A percentile compares a stretch with the other conserved stretches of the same genome.
Evolutionary conservation across 2,797 vertebrate species (phyloP).

Genomic region (Macroramphosus scolopax): DNA sequence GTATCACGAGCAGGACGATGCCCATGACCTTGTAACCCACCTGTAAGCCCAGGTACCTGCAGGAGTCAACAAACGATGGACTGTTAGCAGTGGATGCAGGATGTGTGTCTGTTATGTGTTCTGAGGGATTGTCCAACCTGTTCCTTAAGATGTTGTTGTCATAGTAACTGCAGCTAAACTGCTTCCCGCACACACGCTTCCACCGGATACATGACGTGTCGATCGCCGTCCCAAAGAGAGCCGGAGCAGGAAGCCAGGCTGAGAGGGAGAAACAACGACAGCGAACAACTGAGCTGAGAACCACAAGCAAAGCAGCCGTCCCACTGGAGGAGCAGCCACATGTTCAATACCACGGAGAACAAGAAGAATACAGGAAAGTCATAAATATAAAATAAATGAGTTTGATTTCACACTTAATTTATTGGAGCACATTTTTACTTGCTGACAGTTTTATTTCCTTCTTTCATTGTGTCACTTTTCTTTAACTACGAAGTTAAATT

Average conservation of each 20-base stretch:
- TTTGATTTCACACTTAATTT: too few species aligned
- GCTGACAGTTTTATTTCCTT: too few species aligned
- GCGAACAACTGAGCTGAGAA: too few species aligned
- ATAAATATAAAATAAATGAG: too few species aligned
- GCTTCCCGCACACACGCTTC: slow-evolving; percentile 78
- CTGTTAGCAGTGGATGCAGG: too few species aligned
- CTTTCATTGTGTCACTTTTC: too few species aligned
- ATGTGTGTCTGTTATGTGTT: too few species aligned
- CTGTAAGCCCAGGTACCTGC: slow-evolving; percentile 91
- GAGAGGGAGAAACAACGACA: slow-evolving; percentile 4
- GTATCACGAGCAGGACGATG: slow-evolving; percentile 77
- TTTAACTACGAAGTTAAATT: too few species aligned
- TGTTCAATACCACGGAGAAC: too few species aligned
- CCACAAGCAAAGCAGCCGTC: too few species aligned
- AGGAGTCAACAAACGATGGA: slow-evolving; percentile 7
- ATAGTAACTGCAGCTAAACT: slow-evolving; percentile 87
- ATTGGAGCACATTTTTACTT: too few species aligned
- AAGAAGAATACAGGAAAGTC: background rate
- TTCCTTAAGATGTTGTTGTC: slow-evolving; percentile 86
- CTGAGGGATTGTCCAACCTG: slow-evolving; percentile 73
- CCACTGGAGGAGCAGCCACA: too few species aligned
- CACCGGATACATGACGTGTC: slow-evolving; percentile 90
- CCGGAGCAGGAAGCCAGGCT: slow-evolving; percentile 92
- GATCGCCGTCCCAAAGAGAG: slow-evolving; percentile 88
- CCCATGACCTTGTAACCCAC: slow-evolving; percentile 89